A percentile compares a stretch with the other conserved stretches of the same genome.
These are phyloP conservation scores for Lepisosteus osseus DNA, from an alignment of 2,113 vertebrate genomes.

Conservation along the genomic window DNA sequence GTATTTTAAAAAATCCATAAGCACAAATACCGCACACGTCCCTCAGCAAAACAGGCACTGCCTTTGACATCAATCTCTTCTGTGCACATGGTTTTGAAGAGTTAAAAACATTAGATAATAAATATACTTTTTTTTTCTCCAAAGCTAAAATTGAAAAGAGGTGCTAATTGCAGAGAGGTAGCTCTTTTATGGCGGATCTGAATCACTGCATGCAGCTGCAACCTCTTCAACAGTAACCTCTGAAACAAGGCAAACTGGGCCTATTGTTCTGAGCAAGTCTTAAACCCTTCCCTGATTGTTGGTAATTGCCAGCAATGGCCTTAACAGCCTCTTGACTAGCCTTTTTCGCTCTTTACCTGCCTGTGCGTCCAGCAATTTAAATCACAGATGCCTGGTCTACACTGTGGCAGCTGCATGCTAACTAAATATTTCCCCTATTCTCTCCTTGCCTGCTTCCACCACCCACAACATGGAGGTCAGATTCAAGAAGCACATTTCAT, in stretches of 20 bases:
- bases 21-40: constrained; percentile 23
- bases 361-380: constrained; percentile 83
- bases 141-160: constrained; percentile 82
- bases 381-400: constrained; percentile 76
- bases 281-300: constrained; percentile 89
- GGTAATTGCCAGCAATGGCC: constrained; percentile 93
- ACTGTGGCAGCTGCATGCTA: constrained; percentile 81
- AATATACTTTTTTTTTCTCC: constrained; percentile 73
- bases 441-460: constrained; percentile 56
- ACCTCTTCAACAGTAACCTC: constrained; percentile 93
- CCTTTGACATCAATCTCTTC: constrained; percentile 34
- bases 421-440: constrained; percentile 59
- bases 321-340: constrained; percentile 94
- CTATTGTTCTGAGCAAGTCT: constrained; percentile 91
- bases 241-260: constrained; percentile 85
- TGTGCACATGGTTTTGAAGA: constrained; percentile 50
- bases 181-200: constrained; percentile 75
- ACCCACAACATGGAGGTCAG: constrained; percentile 73
- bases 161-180: constrained; percentile 92
- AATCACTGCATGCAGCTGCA: constrained; percentile 96
- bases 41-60: constrained; percentile 57
- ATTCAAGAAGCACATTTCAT: constrained; percentile 70
- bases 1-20: no score
- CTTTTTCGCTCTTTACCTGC: constrained; percentile 90
- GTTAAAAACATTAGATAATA: constrained; percentile 78